Percentiles rank a stretch among this genome's conserved stretches.
Evolutionary conservation across 2,888 invertebrate species (phyloP).

Genomic region (Zootermopsis nevadensis): DNA sequence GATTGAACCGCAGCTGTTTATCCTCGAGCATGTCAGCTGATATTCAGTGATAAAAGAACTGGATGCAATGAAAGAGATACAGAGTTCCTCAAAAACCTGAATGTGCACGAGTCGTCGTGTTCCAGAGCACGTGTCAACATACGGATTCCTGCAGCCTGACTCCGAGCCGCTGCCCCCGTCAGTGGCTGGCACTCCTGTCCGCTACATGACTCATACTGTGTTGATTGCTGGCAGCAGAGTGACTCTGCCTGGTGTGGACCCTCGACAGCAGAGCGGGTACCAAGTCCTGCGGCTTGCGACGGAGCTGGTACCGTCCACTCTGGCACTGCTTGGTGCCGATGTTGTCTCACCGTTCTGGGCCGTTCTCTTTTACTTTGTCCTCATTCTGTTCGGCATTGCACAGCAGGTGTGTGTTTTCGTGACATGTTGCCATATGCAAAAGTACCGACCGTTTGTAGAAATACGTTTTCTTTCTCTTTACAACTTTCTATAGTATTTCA

Average conservation of each 20-base stretch:
- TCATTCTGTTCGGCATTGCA: conserved; percentile 88
- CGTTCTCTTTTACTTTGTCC: conserved; percentile 84
- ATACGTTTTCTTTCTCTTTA: too few relatives aligned
- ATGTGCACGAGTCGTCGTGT: neutral
- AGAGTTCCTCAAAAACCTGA: too few relatives aligned
- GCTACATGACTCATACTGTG: conserved; percentile 78
- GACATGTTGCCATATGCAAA: too few relatives aligned
- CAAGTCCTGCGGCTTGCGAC: conserved; percentile 86
- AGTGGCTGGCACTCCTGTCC: conserved; percentile 72
- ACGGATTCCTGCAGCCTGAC: conserved; percentile 75
- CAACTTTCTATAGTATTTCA: too few relatives aligned
- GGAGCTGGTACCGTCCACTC: conserved; percentile 89
- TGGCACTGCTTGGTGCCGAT: conserved; percentile 80
- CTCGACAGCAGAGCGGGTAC: conserved; percentile 72
- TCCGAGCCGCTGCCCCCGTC: conserved; percentile 73
- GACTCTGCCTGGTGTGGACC: conserved; percentile 68
- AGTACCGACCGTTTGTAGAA: too few relatives aligned
- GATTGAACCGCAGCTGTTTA: too few relatives aligned
- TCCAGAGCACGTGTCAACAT: conserved; percentile 78
- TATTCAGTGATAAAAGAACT: too few relatives aligned
- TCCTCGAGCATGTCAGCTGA: too few relatives aligned
- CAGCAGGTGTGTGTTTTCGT: conserved; percentile 69
- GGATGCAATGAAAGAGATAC: too few relatives aligned
- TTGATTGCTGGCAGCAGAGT: conserved; percentile 78
- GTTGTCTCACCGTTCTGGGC: conserved; percentile 90